Evolutionary conservation across 2,888 invertebrate species (phyloP).

Genomic region (Leucophenga montana): DNA sequence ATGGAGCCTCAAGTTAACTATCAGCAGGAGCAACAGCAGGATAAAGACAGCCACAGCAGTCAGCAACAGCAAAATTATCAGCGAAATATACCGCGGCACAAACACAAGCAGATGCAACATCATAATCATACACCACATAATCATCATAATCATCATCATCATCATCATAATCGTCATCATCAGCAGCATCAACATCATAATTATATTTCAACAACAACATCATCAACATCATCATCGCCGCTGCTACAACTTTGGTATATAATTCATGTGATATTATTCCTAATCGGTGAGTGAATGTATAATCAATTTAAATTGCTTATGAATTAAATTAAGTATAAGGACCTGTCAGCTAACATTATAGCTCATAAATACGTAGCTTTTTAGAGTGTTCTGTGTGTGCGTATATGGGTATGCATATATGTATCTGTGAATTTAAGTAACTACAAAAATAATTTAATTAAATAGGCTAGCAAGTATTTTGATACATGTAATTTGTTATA

Average conservation of each 20-base stretch:
- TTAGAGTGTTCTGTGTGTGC: no score
- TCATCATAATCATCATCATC: slow-evolving; percentile 37
- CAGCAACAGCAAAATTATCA: slow-evolving; percentile 20
- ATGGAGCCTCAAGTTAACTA: slow-evolving; percentile 11
- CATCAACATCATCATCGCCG: slow-evolving; percentile 38
- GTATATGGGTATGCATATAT: no score
- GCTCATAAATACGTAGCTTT: background rate
- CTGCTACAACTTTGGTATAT: slow-evolving; percentile 67
- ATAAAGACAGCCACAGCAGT: slow-evolving; percentile 34
- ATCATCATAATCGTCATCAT: slow-evolving; percentile 25
- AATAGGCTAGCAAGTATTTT: no score
- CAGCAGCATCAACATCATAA: slow-evolving; percentile 38
- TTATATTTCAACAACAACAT: slow-evolving; percentile 3
- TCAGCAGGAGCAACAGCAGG: slow-evolving; percentile 39
- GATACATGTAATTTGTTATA: no score
- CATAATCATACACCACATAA: slow-evolving; percentile 39
- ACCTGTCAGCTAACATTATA: background rate
- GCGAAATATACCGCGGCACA: background rate
- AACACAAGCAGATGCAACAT: slow-evolving; percentile 25
- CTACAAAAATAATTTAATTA: no score
- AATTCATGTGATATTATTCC: slow-evolving; percentile 70
- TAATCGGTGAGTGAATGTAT: slow-evolving; percentile 62
- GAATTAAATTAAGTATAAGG: slow-evolving; percentile 8
- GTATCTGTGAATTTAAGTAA: background rate
- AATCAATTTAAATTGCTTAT: slow-evolving; percentile 25